A percentile compares a stretch with the other conserved stretches of the same genome.
These are phyloP conservation scores for Dynastes hyllus DNA, from an alignment of 2,888 invertebrate species.

Conservation along the genomic window DNA sequence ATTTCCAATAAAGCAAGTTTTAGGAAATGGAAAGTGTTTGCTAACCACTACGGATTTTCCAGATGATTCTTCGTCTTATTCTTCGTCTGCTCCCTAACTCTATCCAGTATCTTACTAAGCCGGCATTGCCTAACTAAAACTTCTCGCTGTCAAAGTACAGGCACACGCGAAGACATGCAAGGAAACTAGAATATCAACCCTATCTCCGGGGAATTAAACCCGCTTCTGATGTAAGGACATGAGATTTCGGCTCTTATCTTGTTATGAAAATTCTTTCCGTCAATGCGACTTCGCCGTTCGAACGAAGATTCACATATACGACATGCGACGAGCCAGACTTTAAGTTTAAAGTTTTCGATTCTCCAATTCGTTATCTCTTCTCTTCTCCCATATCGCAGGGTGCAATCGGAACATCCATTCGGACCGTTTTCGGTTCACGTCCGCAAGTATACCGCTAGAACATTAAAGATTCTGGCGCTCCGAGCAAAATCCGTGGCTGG, in stretches of 20 bases:
- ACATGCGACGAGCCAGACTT: constrained; percentile 1
- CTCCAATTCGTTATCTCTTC: background rate
- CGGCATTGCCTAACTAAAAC: background rate
- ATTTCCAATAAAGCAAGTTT: too few species aligned
- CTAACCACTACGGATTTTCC: too few species aligned
- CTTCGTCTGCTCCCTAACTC: too few species aligned
- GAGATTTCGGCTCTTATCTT: constrained; percentile 23
- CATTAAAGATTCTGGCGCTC: constrained; percentile 14
- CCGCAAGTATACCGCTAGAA: constrained; percentile 13
- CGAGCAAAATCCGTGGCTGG: constrained; percentile 27
- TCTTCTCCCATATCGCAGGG: background rate
- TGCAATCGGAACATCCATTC: background rate
- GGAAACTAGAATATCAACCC: background rate
- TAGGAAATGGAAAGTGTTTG: too few species aligned
- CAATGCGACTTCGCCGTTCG: constrained; percentile 2
- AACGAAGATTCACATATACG: constrained; percentile 11
- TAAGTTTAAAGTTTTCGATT: constrained; percentile 24
- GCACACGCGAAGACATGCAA: background rate
- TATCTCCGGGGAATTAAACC: background rate
- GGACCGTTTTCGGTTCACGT: background rate
- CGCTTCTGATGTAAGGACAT: background rate
- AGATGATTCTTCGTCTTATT: too few species aligned
- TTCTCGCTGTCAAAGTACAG: background rate
- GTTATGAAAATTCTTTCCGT: constrained; percentile 30
- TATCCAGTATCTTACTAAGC: background rate